These are phyloP conservation scores for Dasysyrphus albostriatus DNA, from an alignment of 2,888 invertebrate species.

Conservation along the genomic window DNA sequence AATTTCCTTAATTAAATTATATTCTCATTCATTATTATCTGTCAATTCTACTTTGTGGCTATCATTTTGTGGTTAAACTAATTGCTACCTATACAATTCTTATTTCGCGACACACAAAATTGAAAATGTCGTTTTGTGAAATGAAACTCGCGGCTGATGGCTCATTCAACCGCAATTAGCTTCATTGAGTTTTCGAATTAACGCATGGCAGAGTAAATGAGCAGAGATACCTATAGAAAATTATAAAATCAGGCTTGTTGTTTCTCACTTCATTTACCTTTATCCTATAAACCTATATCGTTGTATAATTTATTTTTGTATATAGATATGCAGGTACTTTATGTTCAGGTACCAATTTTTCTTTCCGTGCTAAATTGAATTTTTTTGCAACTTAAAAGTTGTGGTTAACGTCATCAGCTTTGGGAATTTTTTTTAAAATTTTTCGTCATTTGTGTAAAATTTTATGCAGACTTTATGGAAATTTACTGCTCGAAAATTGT, in stretches of 20 bases:
- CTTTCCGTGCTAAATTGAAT: not conserved
- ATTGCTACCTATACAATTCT: constrained; percentile 49
- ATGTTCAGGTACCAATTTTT: not conserved
- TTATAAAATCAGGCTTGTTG: constrained; percentile 21
- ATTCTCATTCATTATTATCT: not conserved
- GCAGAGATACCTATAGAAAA: not conserved
- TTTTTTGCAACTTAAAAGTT: not conserved
- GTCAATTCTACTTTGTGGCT: not conserved
- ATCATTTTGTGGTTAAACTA: constrained; percentile 39
- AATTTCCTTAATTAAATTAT: constrained; percentile 1
- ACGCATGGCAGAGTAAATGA: constrained; percentile 41
- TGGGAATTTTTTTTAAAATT: constrained; percentile 5
- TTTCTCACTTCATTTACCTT: not conserved
- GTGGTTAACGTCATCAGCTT: constrained; percentile 1
- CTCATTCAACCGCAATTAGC: constrained; percentile 70
- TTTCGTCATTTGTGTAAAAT: constrained; percentile 25
- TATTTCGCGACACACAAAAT: constrained; percentile 44
- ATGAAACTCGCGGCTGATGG: constrained; percentile 57
- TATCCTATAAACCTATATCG: not conserved
- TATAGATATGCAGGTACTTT: not conserved
- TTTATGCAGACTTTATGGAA: constrained; percentile 47
- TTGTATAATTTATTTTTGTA: not conserved
- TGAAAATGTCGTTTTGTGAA: constrained; percentile 55
- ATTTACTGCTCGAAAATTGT: constrained; percentile 59
- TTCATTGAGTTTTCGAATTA: constrained; percentile 64